Evolutionary conservation across 2,113 vertebrate genomes (phyloP).

Genomic region (Hydrochoerus hydrochaeris): DNA sequence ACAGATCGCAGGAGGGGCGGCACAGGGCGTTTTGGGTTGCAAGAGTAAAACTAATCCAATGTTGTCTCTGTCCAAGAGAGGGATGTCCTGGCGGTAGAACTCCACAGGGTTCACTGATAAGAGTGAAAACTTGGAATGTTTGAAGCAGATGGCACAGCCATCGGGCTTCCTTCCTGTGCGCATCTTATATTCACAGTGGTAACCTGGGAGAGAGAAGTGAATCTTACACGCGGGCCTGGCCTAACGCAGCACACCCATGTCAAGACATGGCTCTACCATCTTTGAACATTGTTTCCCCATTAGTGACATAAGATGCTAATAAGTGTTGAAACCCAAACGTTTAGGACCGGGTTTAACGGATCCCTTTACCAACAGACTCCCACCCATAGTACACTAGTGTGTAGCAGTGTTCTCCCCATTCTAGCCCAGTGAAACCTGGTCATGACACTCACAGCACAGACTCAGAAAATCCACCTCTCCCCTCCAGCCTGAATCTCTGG

Average conservation of each 20-base stretch:
- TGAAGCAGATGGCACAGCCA: constrained; percentile 95
- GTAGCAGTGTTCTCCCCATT: background rate
- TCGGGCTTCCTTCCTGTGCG: constrained; percentile 95
- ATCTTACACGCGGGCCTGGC: background rate
- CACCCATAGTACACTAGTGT: background rate
- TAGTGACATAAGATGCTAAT: background rate
- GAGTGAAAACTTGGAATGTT: constrained; percentile 91
- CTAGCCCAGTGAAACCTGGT: background rate
- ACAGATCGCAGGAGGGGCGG: constrained; percentile 84
- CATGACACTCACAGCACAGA: background rate
- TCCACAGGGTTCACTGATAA: constrained; percentile 93
- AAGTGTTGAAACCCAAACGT: background rate
- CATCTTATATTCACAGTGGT: constrained; percentile 96
- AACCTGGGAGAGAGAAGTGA: constrained; percentile 87
- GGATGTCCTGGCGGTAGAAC: constrained; percentile 91
- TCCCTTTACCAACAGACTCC: background rate
- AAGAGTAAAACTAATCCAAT: constrained; percentile 94
- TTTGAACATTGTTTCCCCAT: background rate
- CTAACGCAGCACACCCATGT: background rate
- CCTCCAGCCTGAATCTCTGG: background rate
- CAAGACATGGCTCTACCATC: background rate
- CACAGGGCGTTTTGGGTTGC: constrained; percentile 83
- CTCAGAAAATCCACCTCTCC: background rate
- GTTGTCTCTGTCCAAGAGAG: constrained; percentile 96
- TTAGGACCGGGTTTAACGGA: background rate